Evolutionary conservation across 2,888 invertebrate genomes (phyloP), one percentile per base, ranked within the genome.

Genomic region (Latrodectus elegans): DNA sequence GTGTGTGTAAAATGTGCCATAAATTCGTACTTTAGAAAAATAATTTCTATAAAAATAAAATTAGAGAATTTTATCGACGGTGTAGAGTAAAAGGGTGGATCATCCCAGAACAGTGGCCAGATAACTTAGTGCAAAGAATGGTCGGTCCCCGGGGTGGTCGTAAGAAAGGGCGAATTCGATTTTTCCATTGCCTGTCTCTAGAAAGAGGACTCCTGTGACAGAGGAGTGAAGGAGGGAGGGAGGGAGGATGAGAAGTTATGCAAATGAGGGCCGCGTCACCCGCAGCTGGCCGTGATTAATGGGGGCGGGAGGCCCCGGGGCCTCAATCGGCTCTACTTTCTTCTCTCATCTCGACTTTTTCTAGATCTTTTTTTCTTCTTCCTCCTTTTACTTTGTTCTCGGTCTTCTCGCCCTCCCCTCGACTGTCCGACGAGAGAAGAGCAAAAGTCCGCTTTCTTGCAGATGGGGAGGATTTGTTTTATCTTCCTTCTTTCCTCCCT

Each of bases 221-320:
- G 80, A 49, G 72, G 71, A 17, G 71, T 49, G 71, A 17, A 11
- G 15, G 60, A 26, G 26, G 15, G 51, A 26, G 26, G 15, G 51
- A 22, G 51, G 17, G 71, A 26, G 72, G 79, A 70, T 15, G 68
- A 72, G 84, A 72, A 72, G 77, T 72, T 81, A 87, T 87, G 86
- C 81, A 87, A 87, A 87, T 87, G 86, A 87, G 81, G 86, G 86
- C 68, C 86, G 64, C 81, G 86, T 87, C 86, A 87, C 86, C 77
- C 76, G 75, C 86, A 87, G 81, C 86, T 87, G 86, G 71, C 67
- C 86, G 71, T 76, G 86, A 87, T 87, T 87, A 87, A 87, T 87
- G 86, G 76, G 81, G 86, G 86, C 86, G 71, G 71, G 68, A 17
- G 80, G 77, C 77, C 80, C 75, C 15, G 49, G 80, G 79, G 75